Evolutionary conservation across 2,888 invertebrate genomes (phyloP), one percentile per base, ranked within the genome.

Genomic region (Ceramica pisi): DNA sequence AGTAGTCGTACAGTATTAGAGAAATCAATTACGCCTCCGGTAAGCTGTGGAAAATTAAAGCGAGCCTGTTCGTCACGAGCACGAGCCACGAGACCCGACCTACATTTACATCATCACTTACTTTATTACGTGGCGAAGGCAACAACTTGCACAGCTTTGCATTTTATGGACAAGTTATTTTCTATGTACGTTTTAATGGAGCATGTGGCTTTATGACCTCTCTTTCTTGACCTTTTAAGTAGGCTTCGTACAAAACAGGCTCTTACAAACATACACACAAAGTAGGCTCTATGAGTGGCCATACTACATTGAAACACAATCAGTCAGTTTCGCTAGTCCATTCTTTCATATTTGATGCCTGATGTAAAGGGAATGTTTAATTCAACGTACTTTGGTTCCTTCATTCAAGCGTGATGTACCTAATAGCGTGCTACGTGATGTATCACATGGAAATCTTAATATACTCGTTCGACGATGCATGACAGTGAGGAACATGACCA

Each of bases 91-190:
- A 89, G 64, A 67, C 72, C 67, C 82, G 90, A 90, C 90, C 90
- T 89, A 90, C 80, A 88, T 87, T 86, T 83, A 84, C 88, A 82
- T 87, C 86, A 86, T 89, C 88, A 87, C 86, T 84, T 86, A 86
- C 84, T 86, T 88, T 85, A 88, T 85, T 86, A 85, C 81, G 73
- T 67, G 46, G 71, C 64, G 77, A 82, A 74, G 71, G 84, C 78
- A 71, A 75, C 71, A 70, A 76, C 81, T 84, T 81, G 75, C 84
- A 81, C 74, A 65, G 79, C 67, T 74, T 78, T 81, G 78, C 76
- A 73, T 81, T 84, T 82, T 71, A 72, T 71, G 63, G 26, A 59
- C 59, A 82, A 75, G 61, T 67, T 79, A 69, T 70, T 78, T 80
- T 78, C 81, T 56, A 53, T 53, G 64, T 48, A 62, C 26, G 53